These are phyloP conservation scores for Leptestheria dahalacensis DNA, from an alignment of 1,140 invertebrate species.

Conservation along the genomic window DNA sequence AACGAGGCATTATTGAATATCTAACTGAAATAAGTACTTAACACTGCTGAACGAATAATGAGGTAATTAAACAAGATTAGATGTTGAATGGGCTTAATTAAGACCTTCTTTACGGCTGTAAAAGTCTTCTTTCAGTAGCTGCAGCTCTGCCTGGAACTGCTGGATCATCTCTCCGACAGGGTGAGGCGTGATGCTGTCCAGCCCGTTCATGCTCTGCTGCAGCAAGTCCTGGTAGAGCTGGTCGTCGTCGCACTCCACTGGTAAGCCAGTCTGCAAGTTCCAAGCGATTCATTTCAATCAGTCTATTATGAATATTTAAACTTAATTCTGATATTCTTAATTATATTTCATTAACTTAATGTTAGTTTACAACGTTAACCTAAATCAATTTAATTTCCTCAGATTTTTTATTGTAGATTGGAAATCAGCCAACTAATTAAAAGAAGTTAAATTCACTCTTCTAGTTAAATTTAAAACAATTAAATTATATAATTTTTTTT, in stretches of 20 bases:
- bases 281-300: not conserved
- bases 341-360: not conserved
- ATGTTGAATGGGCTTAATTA: no score
- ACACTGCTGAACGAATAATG: no score
- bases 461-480: no score
- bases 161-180: conserved; percentile 9
- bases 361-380: no score
- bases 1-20: not conserved
- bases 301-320: not conserved
- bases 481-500: no score
- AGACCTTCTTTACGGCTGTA: conserved; percentile 10
- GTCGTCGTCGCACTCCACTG: conserved; percentile 2
- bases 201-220: conserved; percentile 2
- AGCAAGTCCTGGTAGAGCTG: conserved; percentile 8
- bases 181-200: not conserved
- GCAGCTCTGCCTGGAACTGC: conserved; percentile 4
- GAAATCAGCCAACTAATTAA: no score
- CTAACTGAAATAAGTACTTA: no score
- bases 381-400: no score
- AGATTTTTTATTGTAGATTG: no score
- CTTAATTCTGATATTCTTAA: not conserved
- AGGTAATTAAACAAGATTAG: no score
- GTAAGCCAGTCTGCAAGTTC: not conserved
- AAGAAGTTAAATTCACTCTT: no score
- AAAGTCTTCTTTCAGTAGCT: conserved; percentile 6